Percentiles rank a stretch among this genome's conserved stretches.
These are phyloP conservation scores for Leucozona laternaria DNA, from an alignment of 2,888 invertebrate species.

Conservation along the genomic window DNA sequence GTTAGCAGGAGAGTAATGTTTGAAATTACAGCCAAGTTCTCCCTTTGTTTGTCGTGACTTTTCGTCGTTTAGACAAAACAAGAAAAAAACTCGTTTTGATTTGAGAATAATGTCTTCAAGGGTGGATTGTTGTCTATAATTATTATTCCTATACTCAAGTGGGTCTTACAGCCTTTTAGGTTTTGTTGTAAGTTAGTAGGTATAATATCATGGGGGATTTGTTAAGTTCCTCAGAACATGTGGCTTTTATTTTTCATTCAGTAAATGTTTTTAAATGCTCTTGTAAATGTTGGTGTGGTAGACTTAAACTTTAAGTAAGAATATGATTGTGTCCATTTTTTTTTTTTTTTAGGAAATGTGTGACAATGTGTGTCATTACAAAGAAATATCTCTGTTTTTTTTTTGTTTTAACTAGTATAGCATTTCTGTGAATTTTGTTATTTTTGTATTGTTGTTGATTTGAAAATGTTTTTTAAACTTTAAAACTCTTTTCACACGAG, in stretches of 20 bases:
- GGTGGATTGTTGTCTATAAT: constrained; percentile 58
- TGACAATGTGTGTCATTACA: constrained; percentile 3
- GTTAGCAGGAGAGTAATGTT: constrained; percentile 28
- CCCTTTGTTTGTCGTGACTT: constrained; percentile 69
- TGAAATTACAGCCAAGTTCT: constrained; percentile 20
- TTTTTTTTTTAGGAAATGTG: background rate
- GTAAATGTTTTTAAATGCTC: constrained; percentile 13
- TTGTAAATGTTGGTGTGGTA: background rate
- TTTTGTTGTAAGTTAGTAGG: constrained; percentile 3
- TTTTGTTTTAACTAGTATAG: too few relatives aligned
- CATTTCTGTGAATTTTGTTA: too few relatives aligned
- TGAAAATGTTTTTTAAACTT: too few relatives aligned
- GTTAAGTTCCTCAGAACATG: constrained; percentile 29
- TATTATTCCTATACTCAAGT: constrained; percentile 45
- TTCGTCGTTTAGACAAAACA: constrained; percentile 52
- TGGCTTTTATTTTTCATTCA: background rate
- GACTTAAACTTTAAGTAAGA: background rate
- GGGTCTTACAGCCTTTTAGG: too few relatives aligned
- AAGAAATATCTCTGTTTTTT: too few relatives aligned
- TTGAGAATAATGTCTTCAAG: constrained; percentile 60
- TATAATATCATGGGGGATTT: constrained; percentile 31
- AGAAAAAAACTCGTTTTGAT: constrained; percentile 59
- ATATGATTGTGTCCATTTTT: background rate
- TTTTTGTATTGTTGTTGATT: too few relatives aligned
- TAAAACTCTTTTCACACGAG: too few relatives aligned